Base-by-base conservation (phyloP, 2,888 invertebrate species). In the Ochropleura plecta region DNA sequence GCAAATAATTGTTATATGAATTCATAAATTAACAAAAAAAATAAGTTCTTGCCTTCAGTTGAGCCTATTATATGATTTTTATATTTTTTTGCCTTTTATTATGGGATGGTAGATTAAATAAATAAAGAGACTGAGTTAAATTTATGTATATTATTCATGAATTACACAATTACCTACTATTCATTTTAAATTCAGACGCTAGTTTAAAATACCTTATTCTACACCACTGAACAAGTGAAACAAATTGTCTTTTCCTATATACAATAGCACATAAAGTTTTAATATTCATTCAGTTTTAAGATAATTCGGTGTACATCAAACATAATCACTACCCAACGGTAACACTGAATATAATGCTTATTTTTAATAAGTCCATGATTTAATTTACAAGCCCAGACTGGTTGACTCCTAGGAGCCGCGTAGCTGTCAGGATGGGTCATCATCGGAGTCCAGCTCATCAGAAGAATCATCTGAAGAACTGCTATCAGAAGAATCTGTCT, bases 401-500 rank as follows among this genome's bases (percentile, higher is more conserved):
- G 68, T 68, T 46, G 59, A 67, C 55, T 81, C 42, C 77, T 79
- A 77, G 68, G 68, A 78, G 40, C 67, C 76, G 48, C 49, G 42
- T 64, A 74, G 44, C 68, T 79, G 87, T 91, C 91, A 91, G 49
- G 92, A 93, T 14, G 92, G 90, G 73, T 95, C 95, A 91, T 96
- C 96, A 90, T 96, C 96, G 0, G 95, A 95, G 84, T 96, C 96
- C 51, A 95, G 86, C 53, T 92, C 92, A 70, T 94, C 94, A 0
- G 94, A 95, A 5, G 94, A 92, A 65, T 92, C 92, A 79, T 94
- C 91, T 20, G 62, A 62, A 14, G 62, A 62, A 73, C 91, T 92
- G 0, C 91, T 91, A 81, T 90, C 88, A 8, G 90, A 88, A 6
- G 91, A 86, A 71, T 91, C 90, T 60, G 88, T 88, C 51, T 91